Percentiles rank a stretch among this genome's conserved stretches.
These are phyloP conservation scores for Scartelaos histophorus DNA, from an alignment of 2,113 vertebrate genomes.

Conservation along the genomic window DNA sequence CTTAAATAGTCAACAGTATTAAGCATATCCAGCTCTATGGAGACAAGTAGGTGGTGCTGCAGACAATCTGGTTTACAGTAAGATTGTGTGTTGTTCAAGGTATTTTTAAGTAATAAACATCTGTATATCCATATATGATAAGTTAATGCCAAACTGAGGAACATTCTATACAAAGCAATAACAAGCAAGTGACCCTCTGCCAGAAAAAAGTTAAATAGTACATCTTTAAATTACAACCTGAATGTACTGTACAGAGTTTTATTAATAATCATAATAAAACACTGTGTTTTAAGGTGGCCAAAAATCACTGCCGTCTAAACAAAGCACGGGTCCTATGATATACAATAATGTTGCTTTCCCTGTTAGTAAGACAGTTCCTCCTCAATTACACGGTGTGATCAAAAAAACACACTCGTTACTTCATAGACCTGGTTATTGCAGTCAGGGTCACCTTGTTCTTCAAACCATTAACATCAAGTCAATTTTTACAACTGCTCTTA, in stretches of 20 bases:
- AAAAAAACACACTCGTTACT: not conserved
- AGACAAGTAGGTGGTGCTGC: too few species aligned
- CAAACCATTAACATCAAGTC: conserved; percentile 44
- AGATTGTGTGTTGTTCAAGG: not conserved
- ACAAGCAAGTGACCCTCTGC: not conserved
- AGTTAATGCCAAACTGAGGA: too few species aligned
- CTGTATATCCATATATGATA: not conserved
- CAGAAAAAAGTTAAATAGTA: too few species aligned
- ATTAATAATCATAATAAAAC: too few species aligned
- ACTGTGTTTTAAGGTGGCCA: too few species aligned
- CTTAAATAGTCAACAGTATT: too few species aligned
- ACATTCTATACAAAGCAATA: not conserved
- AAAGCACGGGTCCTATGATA: not conserved
- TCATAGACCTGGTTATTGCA: not conserved
- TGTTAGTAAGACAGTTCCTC: not conserved
- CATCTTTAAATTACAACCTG: too few species aligned
- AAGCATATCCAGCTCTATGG: too few species aligned
- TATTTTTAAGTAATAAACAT: not conserved
- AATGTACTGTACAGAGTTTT: too few species aligned
- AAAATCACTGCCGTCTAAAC: too few species aligned
- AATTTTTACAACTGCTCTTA: conserved; percentile 12
- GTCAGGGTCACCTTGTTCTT: conserved; percentile 46
- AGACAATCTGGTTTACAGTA: too few species aligned
- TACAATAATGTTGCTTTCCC: not conserved
- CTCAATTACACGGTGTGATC: not conserved